Evolutionary conservation across 2,113 vertebrate species (phyloP).

Genomic region (Nothobranchius furzeri): DNA sequence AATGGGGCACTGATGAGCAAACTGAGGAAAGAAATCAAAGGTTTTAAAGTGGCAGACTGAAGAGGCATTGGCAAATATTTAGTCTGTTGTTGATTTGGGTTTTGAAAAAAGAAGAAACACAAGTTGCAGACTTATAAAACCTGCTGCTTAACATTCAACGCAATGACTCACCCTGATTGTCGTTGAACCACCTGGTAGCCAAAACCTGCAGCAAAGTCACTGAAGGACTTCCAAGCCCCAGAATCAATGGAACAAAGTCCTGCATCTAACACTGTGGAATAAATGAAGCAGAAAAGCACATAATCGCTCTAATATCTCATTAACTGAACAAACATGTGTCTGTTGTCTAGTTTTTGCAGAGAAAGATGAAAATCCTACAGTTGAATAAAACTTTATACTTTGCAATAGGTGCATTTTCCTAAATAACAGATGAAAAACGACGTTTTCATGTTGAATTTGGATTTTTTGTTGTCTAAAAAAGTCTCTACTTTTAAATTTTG

Average conservation of each 20-base stretch:
- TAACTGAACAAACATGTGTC: too few relatives aligned
- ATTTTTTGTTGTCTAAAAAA: too few relatives aligned
- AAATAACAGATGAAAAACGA: too few relatives aligned
- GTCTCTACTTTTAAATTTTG: too few relatives aligned
- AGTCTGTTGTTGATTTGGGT: background rate
- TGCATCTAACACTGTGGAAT: slow-evolving; percentile 46
- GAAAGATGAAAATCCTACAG: too few relatives aligned
- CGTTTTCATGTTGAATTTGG: too few relatives aligned
- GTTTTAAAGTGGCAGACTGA: background rate
- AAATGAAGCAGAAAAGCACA: background rate
- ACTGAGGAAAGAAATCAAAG: slow-evolving; percentile 3
- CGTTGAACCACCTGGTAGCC: slow-evolving; percentile 76
- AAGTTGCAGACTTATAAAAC: background rate
- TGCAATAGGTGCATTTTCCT: too few relatives aligned
- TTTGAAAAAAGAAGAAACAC: background rate
- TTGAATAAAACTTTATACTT: too few relatives aligned
- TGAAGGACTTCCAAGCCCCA: slow-evolving; percentile 59
- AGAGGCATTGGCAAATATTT: background rate
- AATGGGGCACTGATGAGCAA: too few relatives aligned
- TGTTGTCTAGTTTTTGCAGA: too few relatives aligned
- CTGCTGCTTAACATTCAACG: background rate
- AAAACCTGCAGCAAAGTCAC: slow-evolving; percentile 44
- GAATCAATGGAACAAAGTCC: slow-evolving; percentile 64
- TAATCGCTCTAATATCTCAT: too few relatives aligned
- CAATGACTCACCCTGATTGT: slow-evolving; percentile 37